Percentiles rank a stretch among this genome's conserved stretches.
Evolutionary conservation across 2,888 invertebrate genomes (phyloP).

Genomic region (Nesidiocoris tenuis): DNA sequence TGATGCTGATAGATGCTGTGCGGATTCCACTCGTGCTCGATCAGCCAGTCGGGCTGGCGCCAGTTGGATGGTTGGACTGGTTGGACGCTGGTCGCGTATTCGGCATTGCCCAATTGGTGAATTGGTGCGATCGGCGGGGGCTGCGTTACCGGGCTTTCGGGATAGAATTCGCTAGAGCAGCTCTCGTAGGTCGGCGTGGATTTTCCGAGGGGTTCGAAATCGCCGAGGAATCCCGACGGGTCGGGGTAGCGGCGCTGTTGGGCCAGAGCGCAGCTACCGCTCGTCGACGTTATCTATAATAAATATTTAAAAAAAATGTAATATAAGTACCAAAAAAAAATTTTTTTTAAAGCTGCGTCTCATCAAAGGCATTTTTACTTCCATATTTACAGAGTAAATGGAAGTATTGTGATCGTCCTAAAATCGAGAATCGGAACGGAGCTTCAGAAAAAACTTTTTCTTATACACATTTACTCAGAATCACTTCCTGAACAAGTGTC

Average conservation of each 20-base stretch:
- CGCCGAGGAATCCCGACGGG: slow-evolving; percentile 26
- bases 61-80: not conserved
- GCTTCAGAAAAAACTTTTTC: too few relatives aligned
- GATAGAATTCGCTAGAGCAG: slow-evolving; percentile 21
- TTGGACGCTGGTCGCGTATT: too few relatives aligned
- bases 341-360: too few relatives aligned
- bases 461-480: too few relatives aligned
- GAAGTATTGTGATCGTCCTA: too few relatives aligned
- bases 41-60: slow-evolving; percentile 35
- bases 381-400: too few relatives aligned
- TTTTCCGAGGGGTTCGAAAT: slow-evolving; percentile 47
- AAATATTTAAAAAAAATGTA: not conserved
- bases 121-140: not conserved
- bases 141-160: slow-evolving; percentile 11
- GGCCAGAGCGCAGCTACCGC: slow-evolving; percentile 52
- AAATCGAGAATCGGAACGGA: too few relatives aligned
- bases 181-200: slow-evolving; percentile 48
- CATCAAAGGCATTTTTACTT: too few relatives aligned
- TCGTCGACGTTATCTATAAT: slow-evolving; percentile 51
- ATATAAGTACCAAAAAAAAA: too few relatives aligned
- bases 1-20: not conserved
- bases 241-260: slow-evolving; percentile 50
- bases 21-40: slow-evolving; percentile 32
- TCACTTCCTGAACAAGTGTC: too few relatives aligned
- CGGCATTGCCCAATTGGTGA: not conserved